A percentile compares a stretch with the other conserved stretches of the same genome.
Conservation (phyloP, 1,140 invertebrate species). For the Eubasilissa regina region DNA sequence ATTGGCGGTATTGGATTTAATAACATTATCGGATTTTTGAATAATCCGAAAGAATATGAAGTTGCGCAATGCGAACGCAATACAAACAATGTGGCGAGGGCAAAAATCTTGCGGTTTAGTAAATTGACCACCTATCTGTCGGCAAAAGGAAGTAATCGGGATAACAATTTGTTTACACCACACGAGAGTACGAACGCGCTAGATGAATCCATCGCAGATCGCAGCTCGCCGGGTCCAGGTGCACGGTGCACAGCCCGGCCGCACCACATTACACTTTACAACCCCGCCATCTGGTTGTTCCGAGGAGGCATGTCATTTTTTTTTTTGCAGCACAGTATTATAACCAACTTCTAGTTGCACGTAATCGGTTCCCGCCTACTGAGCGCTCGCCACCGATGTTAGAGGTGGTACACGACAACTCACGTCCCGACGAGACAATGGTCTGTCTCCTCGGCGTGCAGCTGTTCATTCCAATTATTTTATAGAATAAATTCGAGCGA, state of each 20-base stretch:
- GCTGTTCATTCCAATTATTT: conserved; percentile 18
- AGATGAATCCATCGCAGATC: neutral
- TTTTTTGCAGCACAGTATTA: neutral
- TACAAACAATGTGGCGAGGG: no score
- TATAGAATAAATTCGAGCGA: neutral
- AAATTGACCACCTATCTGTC: no score
- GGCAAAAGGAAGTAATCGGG: no score
- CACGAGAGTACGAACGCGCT: neutral
- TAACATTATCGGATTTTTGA: no score
- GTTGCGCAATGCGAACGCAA: no score
- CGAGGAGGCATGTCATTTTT: neutral
- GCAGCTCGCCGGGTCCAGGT: neutral
- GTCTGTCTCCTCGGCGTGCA: neutral
- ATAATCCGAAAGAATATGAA: no score
- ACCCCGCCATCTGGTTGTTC: conserved; percentile 3
- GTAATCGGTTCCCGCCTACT: neutral
- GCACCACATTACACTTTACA: no score
- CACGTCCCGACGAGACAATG: conserved; percentile 14
- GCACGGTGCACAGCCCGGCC: no score
- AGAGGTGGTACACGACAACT: neutral
- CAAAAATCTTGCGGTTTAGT: no score
- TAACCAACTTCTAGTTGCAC: neutral
- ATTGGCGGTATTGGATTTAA: no score
- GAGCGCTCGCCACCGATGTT: neutral
- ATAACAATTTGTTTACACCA: neutral